These are phyloP conservation scores for Lindbergichthys nudifrons DNA, from an alignment of 2,797 vertebrate species.

Conservation along the genomic window DNA sequence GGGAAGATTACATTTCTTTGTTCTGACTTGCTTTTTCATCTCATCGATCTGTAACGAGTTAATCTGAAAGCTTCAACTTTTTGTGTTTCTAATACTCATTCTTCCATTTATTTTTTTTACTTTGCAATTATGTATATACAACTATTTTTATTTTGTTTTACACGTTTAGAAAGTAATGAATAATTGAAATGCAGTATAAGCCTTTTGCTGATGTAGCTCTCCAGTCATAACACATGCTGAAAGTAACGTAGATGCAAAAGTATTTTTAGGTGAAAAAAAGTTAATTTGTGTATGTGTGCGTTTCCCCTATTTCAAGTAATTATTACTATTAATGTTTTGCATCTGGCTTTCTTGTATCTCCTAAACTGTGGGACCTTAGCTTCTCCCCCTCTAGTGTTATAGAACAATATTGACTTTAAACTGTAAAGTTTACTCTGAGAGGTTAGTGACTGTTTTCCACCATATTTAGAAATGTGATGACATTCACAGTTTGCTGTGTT, in stretches of 20 bases:
- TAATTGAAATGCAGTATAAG: slow-evolving; percentile 83
- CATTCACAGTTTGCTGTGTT: slow-evolving; percentile 11
- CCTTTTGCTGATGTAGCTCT: slow-evolving; percentile 63
- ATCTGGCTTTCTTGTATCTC: slow-evolving; percentile 21
- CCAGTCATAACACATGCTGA: slow-evolving; percentile 63
- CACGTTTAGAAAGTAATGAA: slow-evolving; percentile 58
- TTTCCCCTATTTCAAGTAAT: slow-evolving; percentile 24
- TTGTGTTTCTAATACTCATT: slow-evolving; percentile 43
- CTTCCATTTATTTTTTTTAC: slow-evolving; percentile 52
- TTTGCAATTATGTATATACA: slow-evolving; percentile 77
- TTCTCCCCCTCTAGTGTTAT: not conserved
- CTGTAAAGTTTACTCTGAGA: not conserved
- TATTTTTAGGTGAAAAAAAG: slow-evolving; percentile 58
- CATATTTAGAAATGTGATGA: not conserved
- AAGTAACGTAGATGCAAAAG: slow-evolving; percentile 59
- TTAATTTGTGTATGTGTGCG: slow-evolving; percentile 44
- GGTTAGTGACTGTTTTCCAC: slow-evolving; percentile 24
- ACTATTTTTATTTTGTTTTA: slow-evolving; percentile 60
- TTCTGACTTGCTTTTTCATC: slow-evolving; percentile 71
- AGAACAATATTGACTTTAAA: slow-evolving; percentile 7
- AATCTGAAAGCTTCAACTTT: slow-evolving; percentile 42
- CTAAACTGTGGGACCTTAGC: not conserved
- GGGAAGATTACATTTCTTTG: slow-evolving; percentile 62
- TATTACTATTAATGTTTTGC: slow-evolving; percentile 25
- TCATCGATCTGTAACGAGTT: slow-evolving; percentile 73